Conservation (phyloP, 1,140 invertebrate species). For the Tigriopus japonicus region DNA sequence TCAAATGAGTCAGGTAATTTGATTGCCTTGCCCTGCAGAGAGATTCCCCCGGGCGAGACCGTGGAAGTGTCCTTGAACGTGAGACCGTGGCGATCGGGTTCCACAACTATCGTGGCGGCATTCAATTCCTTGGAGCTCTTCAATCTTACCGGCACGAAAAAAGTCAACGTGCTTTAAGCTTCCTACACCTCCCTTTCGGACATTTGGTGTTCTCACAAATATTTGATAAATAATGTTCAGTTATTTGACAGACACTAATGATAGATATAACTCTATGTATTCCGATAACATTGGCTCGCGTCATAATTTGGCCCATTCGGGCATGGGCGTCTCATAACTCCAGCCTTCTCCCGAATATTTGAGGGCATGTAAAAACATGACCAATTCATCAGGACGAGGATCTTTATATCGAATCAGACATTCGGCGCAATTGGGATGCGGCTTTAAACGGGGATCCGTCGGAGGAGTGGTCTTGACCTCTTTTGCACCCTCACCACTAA, state of each 20-base stretch:
- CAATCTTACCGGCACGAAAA: slow-evolving; percentile 21
- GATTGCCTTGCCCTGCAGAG: too few species aligned
- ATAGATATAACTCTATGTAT: too few species aligned
- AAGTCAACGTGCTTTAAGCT: slow-evolving; percentile 22
- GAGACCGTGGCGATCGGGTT: slow-evolving; percentile 20
- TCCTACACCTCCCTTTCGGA: too few species aligned
- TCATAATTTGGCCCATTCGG: background rate
- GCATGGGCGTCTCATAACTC: background rate
- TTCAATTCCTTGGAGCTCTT: slow-evolving; percentile 23
- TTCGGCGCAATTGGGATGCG: background rate
- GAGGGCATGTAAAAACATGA: background rate
- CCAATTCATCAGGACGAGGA: background rate
- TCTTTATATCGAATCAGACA: background rate
- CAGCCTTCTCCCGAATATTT: background rate
- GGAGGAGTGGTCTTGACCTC: background rate
- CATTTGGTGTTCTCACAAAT: too few species aligned
- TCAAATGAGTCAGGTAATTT: background rate
- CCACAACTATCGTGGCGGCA: slow-evolving; percentile 22
- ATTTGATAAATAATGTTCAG: too few species aligned
- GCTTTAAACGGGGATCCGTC: background rate
- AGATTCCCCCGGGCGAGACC: slow-evolving; percentile 20
- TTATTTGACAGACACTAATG: too few species aligned
- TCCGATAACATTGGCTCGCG: too few species aligned
- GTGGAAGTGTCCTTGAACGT: slow-evolving; percentile 20
- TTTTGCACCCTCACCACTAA: background rate